Conservation (phyloP, 2,888 invertebrate species). For the Mimas tiliae region DNA sequence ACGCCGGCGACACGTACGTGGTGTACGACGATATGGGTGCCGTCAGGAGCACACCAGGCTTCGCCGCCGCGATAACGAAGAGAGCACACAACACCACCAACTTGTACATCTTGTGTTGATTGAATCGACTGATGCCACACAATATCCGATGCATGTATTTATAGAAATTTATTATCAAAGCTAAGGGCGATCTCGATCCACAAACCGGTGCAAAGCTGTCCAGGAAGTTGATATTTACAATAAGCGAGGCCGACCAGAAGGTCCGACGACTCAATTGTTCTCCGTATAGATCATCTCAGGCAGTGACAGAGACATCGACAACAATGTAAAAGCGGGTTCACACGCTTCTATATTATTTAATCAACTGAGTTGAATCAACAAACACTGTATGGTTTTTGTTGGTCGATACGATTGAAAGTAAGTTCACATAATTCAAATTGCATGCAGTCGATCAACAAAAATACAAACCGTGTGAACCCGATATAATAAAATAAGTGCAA, state of each 20-base stretch:
- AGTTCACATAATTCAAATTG: too few relatives aligned
- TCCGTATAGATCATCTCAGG: slow-evolving; percentile 32
- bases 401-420: too few relatives aligned
- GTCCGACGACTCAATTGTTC: slow-evolving; percentile 58
- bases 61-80: slow-evolving; percentile 82
- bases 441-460: too few relatives aligned
- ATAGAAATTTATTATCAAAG: slow-evolving; percentile 66
- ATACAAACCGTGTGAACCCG: too few relatives aligned
- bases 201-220: slow-evolving; percentile 71
- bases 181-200: slow-evolving; percentile 70
- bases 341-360: too few relatives aligned
- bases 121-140: slow-evolving; percentile 68
- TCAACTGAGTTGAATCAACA: too few relatives aligned
- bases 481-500: slow-evolving; percentile 18
- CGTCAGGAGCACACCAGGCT: slow-evolving; percentile 49
- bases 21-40: slow-evolving; percentile 47
- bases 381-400: too few relatives aligned
- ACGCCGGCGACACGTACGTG: slow-evolving; percentile 59
- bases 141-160: slow-evolving; percentile 58
- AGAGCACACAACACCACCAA: slow-evolving; percentile 86
- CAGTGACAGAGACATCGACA: not conserved
- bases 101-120: slow-evolving; percentile 79
- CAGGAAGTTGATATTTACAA: slow-evolving; percentile 77
- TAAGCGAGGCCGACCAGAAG: slow-evolving; percentile 64
- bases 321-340: not conserved